Percentiles rank a stretch among this genome's conserved stretches.
Conservation (phyloP, 2,888 invertebrate species). For the Teinopalpus imperialis region DNA sequence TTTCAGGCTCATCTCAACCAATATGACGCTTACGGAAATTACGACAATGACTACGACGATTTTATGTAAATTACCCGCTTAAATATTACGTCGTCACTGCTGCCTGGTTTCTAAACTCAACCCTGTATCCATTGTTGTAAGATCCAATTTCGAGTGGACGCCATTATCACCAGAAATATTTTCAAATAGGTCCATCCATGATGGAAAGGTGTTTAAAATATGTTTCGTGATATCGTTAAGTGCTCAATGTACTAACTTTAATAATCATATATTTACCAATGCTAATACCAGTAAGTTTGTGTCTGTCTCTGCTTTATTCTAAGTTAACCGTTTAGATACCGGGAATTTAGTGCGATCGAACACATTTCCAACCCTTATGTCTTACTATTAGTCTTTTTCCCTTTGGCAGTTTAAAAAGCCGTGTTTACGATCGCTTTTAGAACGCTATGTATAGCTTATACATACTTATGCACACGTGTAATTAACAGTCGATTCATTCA, state of each 20-base stretch:
- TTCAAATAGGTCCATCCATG: conserved; percentile 30
- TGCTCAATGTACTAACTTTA: conserved; percentile 12
- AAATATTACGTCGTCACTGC: conserved; percentile 26
- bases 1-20: conserved; percentile 84
- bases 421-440: conserved; percentile 9
- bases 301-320: background rate
- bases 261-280: too few species aligned
- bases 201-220: conserved; percentile 3
- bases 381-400: conserved; percentile 14
- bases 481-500: conserved; percentile 65
- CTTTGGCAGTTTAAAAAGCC: background rate
- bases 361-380: background rate
- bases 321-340: background rate
- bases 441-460: conserved; percentile 42
- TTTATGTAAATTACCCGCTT: conserved; percentile 85
- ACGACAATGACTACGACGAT: conserved; percentile 87
- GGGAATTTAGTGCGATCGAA: background rate
- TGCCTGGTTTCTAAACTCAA: conserved; percentile 30
- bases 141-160: background rate
- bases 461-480: conserved; percentile 48
- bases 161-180: background rate
- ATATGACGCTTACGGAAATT: conserved; percentile 85
- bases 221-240: conserved; percentile 14
- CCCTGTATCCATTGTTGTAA: conserved; percentile 1
- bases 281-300: background rate